These are phyloP conservation scores for Steinernema khuongi DNA, from an alignment of 1,140 invertebrate genomes.

Conservation along the genomic window DNA sequence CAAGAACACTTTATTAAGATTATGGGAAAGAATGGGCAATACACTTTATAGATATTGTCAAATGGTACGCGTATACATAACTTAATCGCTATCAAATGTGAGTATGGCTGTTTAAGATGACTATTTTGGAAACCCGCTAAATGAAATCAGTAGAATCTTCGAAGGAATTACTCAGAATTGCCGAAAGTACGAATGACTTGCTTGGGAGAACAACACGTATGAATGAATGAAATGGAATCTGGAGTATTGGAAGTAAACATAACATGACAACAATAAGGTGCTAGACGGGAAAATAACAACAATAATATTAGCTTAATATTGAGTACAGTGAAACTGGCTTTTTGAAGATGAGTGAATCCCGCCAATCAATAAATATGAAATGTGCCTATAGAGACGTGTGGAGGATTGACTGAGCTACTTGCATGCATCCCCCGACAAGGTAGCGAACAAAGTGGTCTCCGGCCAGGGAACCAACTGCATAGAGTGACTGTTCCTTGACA, in stretches of 20 bases:
- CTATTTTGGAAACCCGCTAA: too few relatives aligned
- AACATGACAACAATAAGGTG: neutral
- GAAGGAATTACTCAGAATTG: too few relatives aligned
- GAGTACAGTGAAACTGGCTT: neutral
- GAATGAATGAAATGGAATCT: neutral
- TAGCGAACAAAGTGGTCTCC: slow-evolving; percentile 56
- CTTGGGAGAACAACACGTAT: neutral
- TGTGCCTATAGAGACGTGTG: slow-evolving; percentile 42
- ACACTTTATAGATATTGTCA: too few relatives aligned
- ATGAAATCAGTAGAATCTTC: too few relatives aligned
- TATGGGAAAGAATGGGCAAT: too few relatives aligned
- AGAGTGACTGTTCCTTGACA: slow-evolving; percentile 38
- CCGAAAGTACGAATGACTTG: too few relatives aligned
- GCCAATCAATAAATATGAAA: too few relatives aligned
- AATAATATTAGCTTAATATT: neutral
- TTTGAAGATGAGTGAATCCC: neutral
- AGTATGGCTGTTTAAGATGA: too few relatives aligned
- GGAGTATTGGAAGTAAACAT: neutral
- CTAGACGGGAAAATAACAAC: neutral
- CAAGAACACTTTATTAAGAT: too few relatives aligned
- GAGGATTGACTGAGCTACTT: slow-evolving; percentile 45
- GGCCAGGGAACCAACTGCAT: slow-evolving; percentile 45
- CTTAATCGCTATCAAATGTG: too few relatives aligned
- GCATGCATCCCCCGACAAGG: slow-evolving; percentile 49
- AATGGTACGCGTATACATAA: too few relatives aligned